A percentile compares a stretch with the other conserved stretches of the same genome.
Evolutionary conservation across 1,140 invertebrate species (phyloP).

Genomic region (Atta texana): DNA sequence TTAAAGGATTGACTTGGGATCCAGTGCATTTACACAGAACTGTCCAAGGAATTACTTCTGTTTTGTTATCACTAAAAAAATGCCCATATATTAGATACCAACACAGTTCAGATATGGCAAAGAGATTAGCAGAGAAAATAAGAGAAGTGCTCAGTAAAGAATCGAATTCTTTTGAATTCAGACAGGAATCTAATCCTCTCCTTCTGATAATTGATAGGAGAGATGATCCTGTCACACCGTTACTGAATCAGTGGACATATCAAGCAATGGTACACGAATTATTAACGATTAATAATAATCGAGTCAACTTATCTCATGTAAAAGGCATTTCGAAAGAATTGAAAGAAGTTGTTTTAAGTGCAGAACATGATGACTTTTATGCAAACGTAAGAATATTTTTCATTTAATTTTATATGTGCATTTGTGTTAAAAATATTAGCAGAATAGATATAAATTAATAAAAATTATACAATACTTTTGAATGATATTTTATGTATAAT

Average conservation of each 20-base stretch:
- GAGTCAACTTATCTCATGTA: slow-evolving; percentile 95
- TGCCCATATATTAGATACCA: slow-evolving; percentile 97
- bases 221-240: slow-evolving; percentile 97
- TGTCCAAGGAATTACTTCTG: slow-evolving; percentile 94
- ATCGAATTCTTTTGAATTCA: slow-evolving; percentile 94
- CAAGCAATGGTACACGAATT: slow-evolving; percentile 99
- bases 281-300: slow-evolving; percentile 97
- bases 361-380: slow-evolving; percentile 99
- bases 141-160: slow-evolving; percentile 95
- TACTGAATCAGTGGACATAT: slow-evolving; percentile 99
- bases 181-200: slow-evolving; percentile 91
- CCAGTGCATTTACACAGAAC: slow-evolving; percentile 91
- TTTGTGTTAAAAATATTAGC: slow-evolving; percentile 7
- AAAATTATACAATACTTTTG: slow-evolving; percentile 30
- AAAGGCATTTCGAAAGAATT: slow-evolving; percentile 95
- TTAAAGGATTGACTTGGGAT: slow-evolving; percentile 91
- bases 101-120: slow-evolving; percentile 94
- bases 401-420: slow-evolving; percentile 18
- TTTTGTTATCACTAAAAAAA: slow-evolving; percentile 97
- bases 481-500: background rate
- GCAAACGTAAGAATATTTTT: slow-evolving; percentile 89
- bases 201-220: slow-evolving; percentile 96
- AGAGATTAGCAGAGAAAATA: slow-evolving; percentile 94
- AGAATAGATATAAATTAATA: slow-evolving; percentile 34
- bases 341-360: slow-evolving; percentile 96